A percentile compares a stretch with the other conserved stretches of the same genome.
Evolutionary conservation across 2,888 invertebrate genomes (phyloP).

Genomic region (Congeria kusceri): DNA sequence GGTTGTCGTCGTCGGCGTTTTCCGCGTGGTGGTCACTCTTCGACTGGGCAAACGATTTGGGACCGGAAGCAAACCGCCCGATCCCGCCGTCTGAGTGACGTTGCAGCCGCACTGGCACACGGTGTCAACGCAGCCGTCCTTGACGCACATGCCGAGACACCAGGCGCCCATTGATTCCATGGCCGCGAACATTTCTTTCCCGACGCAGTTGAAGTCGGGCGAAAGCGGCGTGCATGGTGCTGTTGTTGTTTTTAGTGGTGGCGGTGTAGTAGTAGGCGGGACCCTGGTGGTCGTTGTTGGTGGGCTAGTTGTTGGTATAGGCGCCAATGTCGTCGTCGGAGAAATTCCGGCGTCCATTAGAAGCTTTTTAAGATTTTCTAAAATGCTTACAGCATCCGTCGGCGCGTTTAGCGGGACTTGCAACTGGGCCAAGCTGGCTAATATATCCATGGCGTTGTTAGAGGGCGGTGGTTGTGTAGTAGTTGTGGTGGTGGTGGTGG

Average conservation of each 20-base stretch:
- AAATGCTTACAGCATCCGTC: neutral
- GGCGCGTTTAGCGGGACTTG: neutral
- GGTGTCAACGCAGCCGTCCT: slow-evolving; percentile 48
- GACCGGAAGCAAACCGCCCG: neutral
- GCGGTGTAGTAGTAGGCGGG: neutral
- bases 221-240: slow-evolving; percentile 36
- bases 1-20: slow-evolving; percentile 13
- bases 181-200: slow-evolving; percentile 45
- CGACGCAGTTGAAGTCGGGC: slow-evolving; percentile 45
- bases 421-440: too few species aligned
- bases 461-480: neutral
- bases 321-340: slow-evolving; percentile 9
- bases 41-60: neutral
- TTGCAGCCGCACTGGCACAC: slow-evolving; percentile 60
- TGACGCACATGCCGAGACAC: slow-evolving; percentile 61
- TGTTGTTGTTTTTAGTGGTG: neutral
- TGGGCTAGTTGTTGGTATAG: slow-evolving; percentile 2
- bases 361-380: slow-evolving; percentile 16
- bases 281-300: slow-evolving; percentile 3
- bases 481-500: neutral
- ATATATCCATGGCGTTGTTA: neutral
- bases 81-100: neutral
- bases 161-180: slow-evolving; percentile 54
- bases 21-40: neutral
- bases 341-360: neutral